Evolutionary conservation across 1,140 invertebrate species (phyloP).

Genomic region (Coelopa frigida): DNA sequence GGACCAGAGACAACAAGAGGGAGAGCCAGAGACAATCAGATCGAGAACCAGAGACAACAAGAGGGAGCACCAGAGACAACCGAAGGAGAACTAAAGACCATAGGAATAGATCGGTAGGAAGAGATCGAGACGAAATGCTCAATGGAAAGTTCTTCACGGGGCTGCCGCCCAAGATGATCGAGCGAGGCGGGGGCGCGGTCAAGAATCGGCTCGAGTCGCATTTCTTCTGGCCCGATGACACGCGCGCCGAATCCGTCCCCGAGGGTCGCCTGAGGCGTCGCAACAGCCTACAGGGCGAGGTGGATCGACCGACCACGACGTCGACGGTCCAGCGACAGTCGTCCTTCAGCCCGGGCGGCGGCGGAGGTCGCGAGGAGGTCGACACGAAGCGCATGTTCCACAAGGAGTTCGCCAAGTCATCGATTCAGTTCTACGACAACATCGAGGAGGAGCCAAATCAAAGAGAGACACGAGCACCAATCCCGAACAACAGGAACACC

Average conservation of each 20-base stretch:
- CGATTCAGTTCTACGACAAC: conserved; percentile 40
- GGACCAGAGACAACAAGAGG: too few relatives aligned
- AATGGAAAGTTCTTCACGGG: conserved; percentile 42
- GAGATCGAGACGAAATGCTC: conserved; percentile 23
- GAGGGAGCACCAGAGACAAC: too few relatives aligned
- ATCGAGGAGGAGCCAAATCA: conserved; percentile 21
- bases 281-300: conserved; percentile 25
- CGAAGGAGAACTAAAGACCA: too few relatives aligned
- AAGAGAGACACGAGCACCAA: too few relatives aligned
- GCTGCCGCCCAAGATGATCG: conserved; percentile 39
- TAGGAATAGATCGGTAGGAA: too few relatives aligned
- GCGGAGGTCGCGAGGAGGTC: conserved; percentile 16
- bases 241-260: conserved; percentile 24
- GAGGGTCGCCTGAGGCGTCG: conserved; percentile 27
- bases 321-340: background rate
- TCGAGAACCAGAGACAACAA: too few relatives aligned
- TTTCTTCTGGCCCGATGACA: conserved; percentile 40
- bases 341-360: background rate
- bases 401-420: conserved; percentile 39
- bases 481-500: background rate
- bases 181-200: conserved; percentile 17
- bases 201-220: conserved; percentile 34
- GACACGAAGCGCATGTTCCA: conserved; percentile 32
- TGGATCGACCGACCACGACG: conserved; percentile 7
- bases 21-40: too few relatives aligned